Base-by-base conservation (phyloP, 1,140 invertebrate species). In the Planococcus citri region DNA sequence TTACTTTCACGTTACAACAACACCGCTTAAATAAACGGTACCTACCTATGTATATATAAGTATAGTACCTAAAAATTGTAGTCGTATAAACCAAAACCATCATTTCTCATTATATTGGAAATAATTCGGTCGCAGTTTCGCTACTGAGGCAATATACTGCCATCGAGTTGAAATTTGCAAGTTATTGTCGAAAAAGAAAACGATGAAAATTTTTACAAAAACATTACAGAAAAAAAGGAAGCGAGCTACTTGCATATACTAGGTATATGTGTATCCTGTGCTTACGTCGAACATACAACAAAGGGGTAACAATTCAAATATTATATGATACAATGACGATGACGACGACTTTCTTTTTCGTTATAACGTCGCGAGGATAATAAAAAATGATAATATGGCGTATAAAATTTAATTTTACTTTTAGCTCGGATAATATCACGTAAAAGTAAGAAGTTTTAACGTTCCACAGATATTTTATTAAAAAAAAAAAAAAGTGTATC, bases 401-500 rank as follows among this genome's bases (percentile, higher is more conserved):
- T 9, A 51, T 51, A 51, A 51, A 51, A 51, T 51, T 51, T 51
- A 51, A 51, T 51, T 51, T 51, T 51, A 51, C 41, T 20, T 51
- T 51, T 51, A 51, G 41, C 41, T 51, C 6, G 41, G 41, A 51
- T 51, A 51, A 51, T 51, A 51, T 51, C 41, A 9, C 41, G 41
- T 51, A 51, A 51, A 51, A 51, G 41, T 51, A 51, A 51, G 41
- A 51, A 51, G 41, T 51, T 51, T 51, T 51, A 51, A 51, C 41
- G 41, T 51, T 51, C 41, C 41, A 20, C 41, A 20, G 41, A 51
- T 51, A 51, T 51, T 51, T 51, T 37, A 37, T 51, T 51, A 51
- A 9, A 9, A 20, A 51, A 51, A 51, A 51, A 51, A 51, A 51
- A 51, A 51, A 51, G 6, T 51, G 41, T 51, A 51, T 51, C n/a